Evolutionary conservation across 1,140 invertebrate species (phyloP).

Genomic region (Brachionus sp.): DNA sequence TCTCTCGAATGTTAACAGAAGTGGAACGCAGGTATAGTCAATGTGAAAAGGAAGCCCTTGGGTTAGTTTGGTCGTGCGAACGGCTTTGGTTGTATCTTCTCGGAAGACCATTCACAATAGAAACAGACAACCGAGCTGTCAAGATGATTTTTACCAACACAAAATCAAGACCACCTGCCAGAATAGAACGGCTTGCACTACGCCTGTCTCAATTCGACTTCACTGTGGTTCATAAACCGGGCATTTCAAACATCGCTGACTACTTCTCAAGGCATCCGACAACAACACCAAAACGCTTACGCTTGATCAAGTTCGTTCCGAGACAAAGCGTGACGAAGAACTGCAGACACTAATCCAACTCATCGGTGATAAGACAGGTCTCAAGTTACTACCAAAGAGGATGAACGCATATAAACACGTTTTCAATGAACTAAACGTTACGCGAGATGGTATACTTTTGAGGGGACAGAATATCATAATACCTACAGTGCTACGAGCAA

Average conservation of each 20-base stretch:
- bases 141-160: not conserved
- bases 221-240: not conserved
- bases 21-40: constrained; percentile 50
- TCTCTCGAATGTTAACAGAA: constrained; percentile 47
- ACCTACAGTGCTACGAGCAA: not conserved
- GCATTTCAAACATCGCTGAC: not conserved
- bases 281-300: too few relatives aligned
- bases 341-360: not conserved
- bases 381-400: not conserved
- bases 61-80: not conserved
- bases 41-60: constrained; percentile 52
- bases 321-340: not conserved
- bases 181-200: not conserved
- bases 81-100: not conserved
- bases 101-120: constrained; percentile 24
- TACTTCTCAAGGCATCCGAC: not conserved
- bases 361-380: not conserved
- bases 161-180: not conserved
- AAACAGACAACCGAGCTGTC: not conserved
- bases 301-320: not conserved
- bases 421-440: not conserved
- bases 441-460: not conserved
- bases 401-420: not conserved
- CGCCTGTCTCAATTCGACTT: not conserved
- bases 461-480: not conserved